Base-by-base conservation (phyloP, 2,113 vertebrate genomes). In the Triplophysa dalaica region DNA sequence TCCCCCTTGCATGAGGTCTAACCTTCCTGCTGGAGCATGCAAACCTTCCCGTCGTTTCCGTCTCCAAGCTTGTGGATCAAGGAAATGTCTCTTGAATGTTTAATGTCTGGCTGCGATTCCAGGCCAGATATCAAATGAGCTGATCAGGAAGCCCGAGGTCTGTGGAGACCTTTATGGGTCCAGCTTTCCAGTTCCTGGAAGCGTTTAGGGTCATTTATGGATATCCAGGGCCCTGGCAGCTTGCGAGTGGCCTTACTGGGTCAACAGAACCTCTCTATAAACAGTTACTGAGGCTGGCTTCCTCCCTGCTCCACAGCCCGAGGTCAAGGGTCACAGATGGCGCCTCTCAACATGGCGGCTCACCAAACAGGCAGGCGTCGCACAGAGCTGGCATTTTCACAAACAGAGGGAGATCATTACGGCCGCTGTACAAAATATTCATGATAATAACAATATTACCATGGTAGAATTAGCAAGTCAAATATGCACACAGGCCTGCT, bases 401-500 rank as follows among this genome's bases (percentile, higher is more conserved):
- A 78, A 78, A 75, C 80, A 81, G 77, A 81, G 81, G 79, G 77
- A 77, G 78, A 83, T 82, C 86, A 84, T 87, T 87, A 86, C 89
- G 89, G 66, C 66, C 60, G 19, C 91, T 91, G 93, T 93, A 92
- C 93, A 91, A 93, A 90, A 85, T 85, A 87, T 77, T 82, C 81
- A 83, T 72, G 65, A 82, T 82, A 77, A 83, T 77, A 83, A 82
- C 76, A 70, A 83, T 82, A 86, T 82, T 76, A 80, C 50, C 79
- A 63, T 33, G 60, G 65, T 76, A 79, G 93, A 93, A 95, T 95
- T 94, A 94, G 94, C 94, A 95, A 95, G 94, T 95, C 94, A 95
- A 95, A 95, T 95, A 93, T 92, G 90, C 92, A 93, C 91, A 90
- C 91, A 90, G 91, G 91, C 92, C 54, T 92, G 90, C 85, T 87